Conservation (phyloP, 1,140 invertebrate species). For the Hirudo medicinalis region DNA sequence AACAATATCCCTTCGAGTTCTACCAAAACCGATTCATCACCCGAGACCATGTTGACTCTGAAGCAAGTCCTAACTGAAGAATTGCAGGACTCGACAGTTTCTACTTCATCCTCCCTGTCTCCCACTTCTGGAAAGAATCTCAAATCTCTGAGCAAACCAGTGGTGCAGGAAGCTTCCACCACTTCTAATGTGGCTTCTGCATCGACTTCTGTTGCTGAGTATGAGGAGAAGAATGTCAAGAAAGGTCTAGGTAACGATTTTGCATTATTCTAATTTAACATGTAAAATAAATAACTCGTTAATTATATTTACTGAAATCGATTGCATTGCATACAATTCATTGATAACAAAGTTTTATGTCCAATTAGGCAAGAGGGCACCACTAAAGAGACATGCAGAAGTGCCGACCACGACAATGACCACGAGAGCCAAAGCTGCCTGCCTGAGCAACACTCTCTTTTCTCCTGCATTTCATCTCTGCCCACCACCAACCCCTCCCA, state of each 20-base stretch:
- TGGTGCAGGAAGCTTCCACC: not conserved
- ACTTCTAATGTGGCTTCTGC: not conserved
- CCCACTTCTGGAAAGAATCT: not conserved
- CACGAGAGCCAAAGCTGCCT: conserved; percentile 6
- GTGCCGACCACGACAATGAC: conserved; percentile 9
- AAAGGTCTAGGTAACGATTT: conserved; percentile 3
- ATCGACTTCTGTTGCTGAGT: not conserved
- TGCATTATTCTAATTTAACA: not conserved
- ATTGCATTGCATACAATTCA: not conserved
- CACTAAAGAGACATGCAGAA: conserved; percentile 5
- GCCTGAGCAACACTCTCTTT: conserved; percentile 1
- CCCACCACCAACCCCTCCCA: not conserved
- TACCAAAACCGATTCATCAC: not conserved
- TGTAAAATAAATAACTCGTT: not conserved
- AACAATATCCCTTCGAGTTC: too few species aligned
- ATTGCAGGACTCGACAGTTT: conserved; percentile 7
- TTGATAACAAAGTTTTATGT: not conserved
- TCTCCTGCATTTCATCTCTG: conserved; percentile 12
- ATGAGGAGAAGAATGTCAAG: not conserved
- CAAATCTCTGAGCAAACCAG: not conserved
- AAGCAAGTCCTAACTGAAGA: conserved; percentile 3
- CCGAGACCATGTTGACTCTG: not conserved
- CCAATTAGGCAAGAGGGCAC: not conserved
- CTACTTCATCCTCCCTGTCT: conserved; percentile 4
- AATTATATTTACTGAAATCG: not conserved